Evolutionary conservation across 2,113 vertebrate species (phyloP).

Genomic region (Nothoprocta perdicaria): DNA sequence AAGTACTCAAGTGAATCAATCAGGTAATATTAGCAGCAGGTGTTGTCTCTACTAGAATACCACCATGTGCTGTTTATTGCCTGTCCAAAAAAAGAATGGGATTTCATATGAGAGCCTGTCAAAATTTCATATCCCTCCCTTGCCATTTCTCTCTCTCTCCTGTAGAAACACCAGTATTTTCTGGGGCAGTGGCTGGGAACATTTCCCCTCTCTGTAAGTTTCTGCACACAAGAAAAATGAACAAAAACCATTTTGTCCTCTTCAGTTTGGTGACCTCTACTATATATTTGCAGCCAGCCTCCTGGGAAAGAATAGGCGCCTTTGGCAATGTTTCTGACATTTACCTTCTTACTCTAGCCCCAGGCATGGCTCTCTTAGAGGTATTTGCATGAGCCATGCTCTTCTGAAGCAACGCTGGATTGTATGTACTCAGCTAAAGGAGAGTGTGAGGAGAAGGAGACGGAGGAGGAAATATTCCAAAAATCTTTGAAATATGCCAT

Average conservation of each 20-base stretch:
- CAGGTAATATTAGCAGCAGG: slow-evolving; percentile 65
- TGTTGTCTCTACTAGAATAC: slow-evolving; percentile 56
- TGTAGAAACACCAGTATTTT: slow-evolving; percentile 33
- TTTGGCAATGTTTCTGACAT: slow-evolving; percentile 47
- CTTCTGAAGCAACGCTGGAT: slow-evolving; percentile 17
- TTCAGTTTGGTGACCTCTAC: slow-evolving; percentile 36
- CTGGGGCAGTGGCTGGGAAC: slow-evolving; percentile 22
- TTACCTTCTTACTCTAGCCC: not conserved
- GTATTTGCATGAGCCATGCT: slow-evolving; percentile 29
- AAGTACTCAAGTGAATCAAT: slow-evolving; percentile 60
- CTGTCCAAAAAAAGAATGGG: slow-evolving; percentile 56
- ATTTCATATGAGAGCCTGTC: slow-evolving; percentile 43
- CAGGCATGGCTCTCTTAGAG: slow-evolving; percentile 16
- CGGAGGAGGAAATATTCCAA: not conserved
- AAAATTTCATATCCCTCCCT: slow-evolving; percentile 21
- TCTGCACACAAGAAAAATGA: slow-evolving; percentile 29
- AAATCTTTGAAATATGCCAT: not conserved
- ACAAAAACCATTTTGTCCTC: slow-evolving; percentile 23
- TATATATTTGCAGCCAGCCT: slow-evolving; percentile 38
- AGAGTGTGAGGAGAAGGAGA: slow-evolving; percentile 11
- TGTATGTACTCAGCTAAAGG: not conserved
- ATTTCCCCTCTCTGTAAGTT: slow-evolving; percentile 30
- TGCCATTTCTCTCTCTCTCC: slow-evolving; percentile 42
- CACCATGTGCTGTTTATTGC: slow-evolving; percentile 52
- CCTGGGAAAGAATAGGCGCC: slow-evolving; percentile 24